Percentiles rank a stretch among this genome's conserved stretches.
These are phyloP conservation scores for Criorhina ranunculi DNA, from an alignment of 2,888 invertebrate species.

Conservation along the genomic window DNA sequence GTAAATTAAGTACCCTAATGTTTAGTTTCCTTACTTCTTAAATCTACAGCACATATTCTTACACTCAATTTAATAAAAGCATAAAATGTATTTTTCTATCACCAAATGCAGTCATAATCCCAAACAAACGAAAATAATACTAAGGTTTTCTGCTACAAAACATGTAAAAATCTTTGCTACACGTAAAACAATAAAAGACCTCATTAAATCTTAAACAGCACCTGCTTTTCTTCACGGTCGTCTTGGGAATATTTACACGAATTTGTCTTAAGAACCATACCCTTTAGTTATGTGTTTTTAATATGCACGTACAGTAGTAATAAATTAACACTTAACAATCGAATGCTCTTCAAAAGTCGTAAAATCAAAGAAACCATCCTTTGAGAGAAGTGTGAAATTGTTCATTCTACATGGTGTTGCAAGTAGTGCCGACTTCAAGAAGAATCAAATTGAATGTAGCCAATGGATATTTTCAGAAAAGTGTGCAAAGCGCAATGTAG, in stretches of 20 bases:
- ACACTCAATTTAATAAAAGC: too few species aligned
- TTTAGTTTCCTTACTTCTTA: too few species aligned
- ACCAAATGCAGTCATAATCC: too few species aligned
- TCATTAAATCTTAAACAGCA: slow-evolving; percentile 4
- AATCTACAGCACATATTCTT: too few species aligned
- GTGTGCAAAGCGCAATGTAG: too few species aligned
- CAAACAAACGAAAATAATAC: too few species aligned
- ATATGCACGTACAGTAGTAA: not conserved
- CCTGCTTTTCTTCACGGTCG: not conserved
- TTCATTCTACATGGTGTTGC: not conserved
- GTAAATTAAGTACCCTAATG: too few species aligned
- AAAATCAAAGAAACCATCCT: slow-evolving; percentile 39
- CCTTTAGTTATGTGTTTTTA: slow-evolving; percentile 3
- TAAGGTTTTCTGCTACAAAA: too few species aligned
- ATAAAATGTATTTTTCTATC: too few species aligned
- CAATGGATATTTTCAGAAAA: not conserved
- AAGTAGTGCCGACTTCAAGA: not conserved
- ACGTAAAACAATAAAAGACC: not conserved
- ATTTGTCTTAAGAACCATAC: not conserved
- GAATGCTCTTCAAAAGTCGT: slow-evolving; percentile 34
- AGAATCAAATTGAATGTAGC: not conserved
- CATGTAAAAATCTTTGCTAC: not conserved
- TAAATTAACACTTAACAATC: slow-evolving; percentile 40
- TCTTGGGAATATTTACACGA: not conserved
- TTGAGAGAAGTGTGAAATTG: slow-evolving; percentile 19